Percentiles rank a stretch among this genome's conserved stretches.
These are phyloP conservation scores for Aphyosemion australe DNA, from an alignment of 2,113 vertebrate genomes.

Conservation along the genomic window DNA sequence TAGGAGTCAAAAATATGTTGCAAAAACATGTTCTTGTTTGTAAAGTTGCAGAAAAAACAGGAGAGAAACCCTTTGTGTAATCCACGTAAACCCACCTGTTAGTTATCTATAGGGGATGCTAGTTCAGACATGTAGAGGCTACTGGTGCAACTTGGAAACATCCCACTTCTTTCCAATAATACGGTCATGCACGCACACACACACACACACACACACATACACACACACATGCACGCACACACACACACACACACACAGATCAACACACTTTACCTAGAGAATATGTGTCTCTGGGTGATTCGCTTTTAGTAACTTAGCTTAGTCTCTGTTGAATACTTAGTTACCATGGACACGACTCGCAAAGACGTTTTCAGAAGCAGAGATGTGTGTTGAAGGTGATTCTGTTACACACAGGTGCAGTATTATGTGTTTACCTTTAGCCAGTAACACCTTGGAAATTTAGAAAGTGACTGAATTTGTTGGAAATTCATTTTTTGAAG, in stretches of 20 bases:
- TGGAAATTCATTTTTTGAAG: too few species aligned
- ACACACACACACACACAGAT: slow-evolving; percentile 31
- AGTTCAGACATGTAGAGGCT: slow-evolving; percentile 48
- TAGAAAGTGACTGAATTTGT: too few species aligned
- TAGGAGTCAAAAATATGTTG: too few species aligned
- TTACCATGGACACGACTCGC: slow-evolving; percentile 64
- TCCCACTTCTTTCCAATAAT: slow-evolving; percentile 57
- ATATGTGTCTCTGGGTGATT: slow-evolving; percentile 43
- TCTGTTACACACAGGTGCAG: too few species aligned
- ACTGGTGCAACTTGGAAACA: slow-evolving; percentile 38
- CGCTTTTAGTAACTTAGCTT: slow-evolving; percentile 58
- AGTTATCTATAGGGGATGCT: slow-evolving; percentile 30
- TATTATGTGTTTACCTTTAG: too few species aligned
- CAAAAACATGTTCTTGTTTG: too few species aligned
- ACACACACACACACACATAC: slow-evolving; percentile 45
- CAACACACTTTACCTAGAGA: slow-evolving; percentile 44
- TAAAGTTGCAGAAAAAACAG: not conserved
- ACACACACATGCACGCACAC: slow-evolving; percentile 37
- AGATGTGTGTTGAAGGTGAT: slow-evolving; percentile 1
- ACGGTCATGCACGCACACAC: slow-evolving; percentile 40
- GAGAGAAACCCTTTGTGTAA: not conserved
- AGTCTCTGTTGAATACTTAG: slow-evolving; percentile 63
- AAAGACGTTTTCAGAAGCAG: slow-evolving; percentile 37
- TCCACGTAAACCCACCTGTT: slow-evolving; percentile 9
- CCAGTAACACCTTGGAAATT: too few species aligned